phyloP scores from a whole-genome alignment of 2,797 vertebrate genomes.

The Alosa sapidissima region DNA sequence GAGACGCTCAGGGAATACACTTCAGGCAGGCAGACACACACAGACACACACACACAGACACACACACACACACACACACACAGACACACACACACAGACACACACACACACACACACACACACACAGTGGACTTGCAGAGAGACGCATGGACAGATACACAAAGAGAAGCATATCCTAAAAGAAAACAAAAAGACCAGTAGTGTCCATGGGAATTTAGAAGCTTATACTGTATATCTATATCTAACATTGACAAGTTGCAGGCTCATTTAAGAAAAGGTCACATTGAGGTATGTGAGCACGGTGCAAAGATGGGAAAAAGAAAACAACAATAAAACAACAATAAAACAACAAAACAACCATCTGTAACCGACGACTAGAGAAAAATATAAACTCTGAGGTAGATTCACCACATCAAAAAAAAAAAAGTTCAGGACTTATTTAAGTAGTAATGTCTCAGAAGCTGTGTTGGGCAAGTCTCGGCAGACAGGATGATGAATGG shows the following conservation, averaged over 20 bases:
- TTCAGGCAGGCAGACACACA: not conserved
- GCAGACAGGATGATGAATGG: constrained; percentile 10
- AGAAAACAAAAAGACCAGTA: constrained; percentile 8
- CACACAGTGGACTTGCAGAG: not conserved
- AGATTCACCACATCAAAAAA: not conserved
- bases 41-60: constrained; percentile 13
- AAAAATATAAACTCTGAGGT: not conserved
- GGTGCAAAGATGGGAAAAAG: not conserved
- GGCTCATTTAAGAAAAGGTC: constrained; percentile 11
- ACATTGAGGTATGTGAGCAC: constrained; percentile 1
- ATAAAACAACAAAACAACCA: not conserved
- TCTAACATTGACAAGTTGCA: not conserved
- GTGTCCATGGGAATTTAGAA: not conserved
- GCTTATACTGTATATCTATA: not conserved
- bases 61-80: constrained; percentile 22
- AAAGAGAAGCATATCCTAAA: not conserved
- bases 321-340: not conserved
- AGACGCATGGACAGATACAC: not conserved
- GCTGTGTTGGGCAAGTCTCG: not conserved
- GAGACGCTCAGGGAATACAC: constrained; percentile 24
- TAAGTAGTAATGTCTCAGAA: constrained; percentile 9
- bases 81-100: not conserved
- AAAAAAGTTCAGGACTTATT: not conserved
- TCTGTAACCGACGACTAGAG: not conserved
- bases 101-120: not conserved